Evolutionary conservation across 2,797 vertebrate genomes (phyloP).

Genomic region (Otolemur crassicaudatus): DNA sequence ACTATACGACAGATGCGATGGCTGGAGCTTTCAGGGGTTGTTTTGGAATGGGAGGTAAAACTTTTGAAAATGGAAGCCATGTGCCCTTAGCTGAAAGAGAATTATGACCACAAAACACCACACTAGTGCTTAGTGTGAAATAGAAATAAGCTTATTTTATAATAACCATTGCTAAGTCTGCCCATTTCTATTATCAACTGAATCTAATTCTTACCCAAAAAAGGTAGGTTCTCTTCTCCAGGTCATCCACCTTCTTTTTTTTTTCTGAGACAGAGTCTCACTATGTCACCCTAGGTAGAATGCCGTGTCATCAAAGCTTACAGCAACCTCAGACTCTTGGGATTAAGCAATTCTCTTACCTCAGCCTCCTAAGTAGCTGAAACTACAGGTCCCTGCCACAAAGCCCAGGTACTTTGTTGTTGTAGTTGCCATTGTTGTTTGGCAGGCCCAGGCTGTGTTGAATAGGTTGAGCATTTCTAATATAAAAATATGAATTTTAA

Average conservation of each 20-base stretch:
- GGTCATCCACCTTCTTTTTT: not conserved
- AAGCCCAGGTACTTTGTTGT: too few species aligned
- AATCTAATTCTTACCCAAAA: conserved; percentile 26
- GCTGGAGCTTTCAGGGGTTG: not conserved
- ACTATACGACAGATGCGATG: not conserved
- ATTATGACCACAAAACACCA: not conserved
- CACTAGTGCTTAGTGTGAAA: not conserved
- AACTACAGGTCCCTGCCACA: too few species aligned
- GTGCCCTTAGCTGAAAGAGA: not conserved
- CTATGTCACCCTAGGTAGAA: too few species aligned
- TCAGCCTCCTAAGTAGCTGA: too few species aligned
- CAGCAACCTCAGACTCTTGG: too few species aligned
- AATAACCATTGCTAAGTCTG: not conserved
- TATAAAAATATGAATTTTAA: not conserved
- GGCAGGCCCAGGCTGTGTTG: too few species aligned
- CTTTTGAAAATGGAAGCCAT: not conserved
- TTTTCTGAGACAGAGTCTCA: too few species aligned
- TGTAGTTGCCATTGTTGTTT: too few species aligned
- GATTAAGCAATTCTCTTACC: too few species aligned
- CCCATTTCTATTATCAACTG: not conserved
- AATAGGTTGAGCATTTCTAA: not conserved
- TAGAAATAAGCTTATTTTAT: not conserved
- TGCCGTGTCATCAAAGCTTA: too few species aligned
- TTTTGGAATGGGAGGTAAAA: not conserved
- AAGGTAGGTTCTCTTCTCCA: not conserved